phyloP scores from a whole-genome alignment of 2,113 vertebrate genomes.

The Carlito syrichta region DNA sequence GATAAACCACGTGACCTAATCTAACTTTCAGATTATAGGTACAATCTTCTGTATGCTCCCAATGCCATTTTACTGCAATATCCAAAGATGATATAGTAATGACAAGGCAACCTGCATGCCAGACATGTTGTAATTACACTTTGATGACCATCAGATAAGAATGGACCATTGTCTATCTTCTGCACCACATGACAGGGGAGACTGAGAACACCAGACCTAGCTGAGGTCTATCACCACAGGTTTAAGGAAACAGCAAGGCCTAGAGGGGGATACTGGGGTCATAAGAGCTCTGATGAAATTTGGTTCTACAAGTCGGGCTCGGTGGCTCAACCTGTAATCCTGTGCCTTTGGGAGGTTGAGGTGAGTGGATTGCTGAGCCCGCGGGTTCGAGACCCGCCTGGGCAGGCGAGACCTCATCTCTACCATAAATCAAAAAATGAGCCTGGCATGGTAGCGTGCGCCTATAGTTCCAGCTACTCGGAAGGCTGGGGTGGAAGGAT shows the following conservation, averaged over 20 bases:
- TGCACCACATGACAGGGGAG: not conserved
- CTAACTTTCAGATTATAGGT: not conserved
- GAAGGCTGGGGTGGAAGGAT: too few relatives aligned
- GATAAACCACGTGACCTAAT: not conserved
- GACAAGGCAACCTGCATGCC: not conserved
- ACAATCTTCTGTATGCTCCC: not conserved
- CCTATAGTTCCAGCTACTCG: too few relatives aligned
- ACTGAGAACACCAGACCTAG: not conserved
- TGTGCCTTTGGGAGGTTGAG: too few relatives aligned
- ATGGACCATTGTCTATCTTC: not conserved
- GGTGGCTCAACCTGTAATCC: too few relatives aligned
- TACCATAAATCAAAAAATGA: too few relatives aligned
- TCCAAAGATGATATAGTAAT: not conserved
- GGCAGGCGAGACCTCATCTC: too few relatives aligned
- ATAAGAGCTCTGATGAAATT: not conserved
- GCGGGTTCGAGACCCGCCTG: too few relatives aligned
- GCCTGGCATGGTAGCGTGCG: too few relatives aligned
- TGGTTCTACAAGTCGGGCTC: not conserved
- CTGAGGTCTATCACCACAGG: not conserved
- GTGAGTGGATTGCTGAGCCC: too few relatives aligned
- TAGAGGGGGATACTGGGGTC: not conserved
- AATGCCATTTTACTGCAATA: not conserved
- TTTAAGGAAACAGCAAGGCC: not conserved
- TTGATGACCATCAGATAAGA: not conserved
- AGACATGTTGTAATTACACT: not conserved